Evolutionary conservation across 2,888 invertebrate species (phyloP), one percentile per base, ranked within the genome.

Genomic region (Hirtodrosophila confusa): DNA sequence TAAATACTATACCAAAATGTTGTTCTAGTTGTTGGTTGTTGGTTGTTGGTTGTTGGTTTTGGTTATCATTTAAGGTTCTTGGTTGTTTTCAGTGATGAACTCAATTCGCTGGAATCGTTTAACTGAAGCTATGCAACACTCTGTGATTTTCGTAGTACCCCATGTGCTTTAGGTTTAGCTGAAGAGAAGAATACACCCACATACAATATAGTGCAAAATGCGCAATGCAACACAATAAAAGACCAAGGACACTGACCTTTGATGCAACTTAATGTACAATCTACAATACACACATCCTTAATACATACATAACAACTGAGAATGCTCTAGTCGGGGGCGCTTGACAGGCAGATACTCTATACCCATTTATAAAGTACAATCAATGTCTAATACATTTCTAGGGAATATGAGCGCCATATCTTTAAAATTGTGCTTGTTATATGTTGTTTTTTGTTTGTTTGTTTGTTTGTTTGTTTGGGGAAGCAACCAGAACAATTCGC

Each of bases 1-100:
- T 78, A 80, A 74, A 78, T 68, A 17, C 17, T 17, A 54, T 75
- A 75, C 75, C 57, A 74, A 78, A 82, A 75, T 55, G 31, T 43
- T 41, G 37, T 45, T 39, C 12, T 61, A 41, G 47, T 60, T 48
- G 33, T 47, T 53, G 17, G n/a, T 41, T 53, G 24, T 41, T 57
- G 33, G 31, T 47, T 54, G 12, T 49, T 37, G 29, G 12, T 39
- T 41, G 43, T 27, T 35, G 35, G 29, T 47, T 55, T 62, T 61
- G 8, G 40, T 45, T 17, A 45, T 58, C 44, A 11, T 40, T 41
- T 31, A 41, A 39, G 40, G 8, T 62, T 41, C 9, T 33, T 17
- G 23, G 40, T 45, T 11, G 40, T 39, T 39, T 11, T 43, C 29
- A 24, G 39, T 24, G 56, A 40, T 43, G 63, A 72, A 43, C 43